These are phyloP conservation scores for Apostichopus japonicus DNA, from an alignment of 35 echinoderm and acorn worm genomes.

Conservation along the genomic window DNA sequence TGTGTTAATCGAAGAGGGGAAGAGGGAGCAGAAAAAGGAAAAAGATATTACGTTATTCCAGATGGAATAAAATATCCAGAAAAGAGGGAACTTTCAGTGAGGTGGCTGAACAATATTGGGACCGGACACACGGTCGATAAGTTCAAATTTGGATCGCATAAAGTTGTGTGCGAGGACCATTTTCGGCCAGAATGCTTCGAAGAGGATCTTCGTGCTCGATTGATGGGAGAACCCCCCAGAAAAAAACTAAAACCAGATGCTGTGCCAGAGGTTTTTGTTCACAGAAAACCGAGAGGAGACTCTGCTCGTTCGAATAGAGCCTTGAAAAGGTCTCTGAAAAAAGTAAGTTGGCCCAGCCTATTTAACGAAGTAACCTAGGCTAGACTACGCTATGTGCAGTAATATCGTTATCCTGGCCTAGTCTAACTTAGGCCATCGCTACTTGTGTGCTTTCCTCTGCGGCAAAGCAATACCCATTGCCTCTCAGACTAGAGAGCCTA, in stretches of 20 bases:
- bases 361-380: no score
- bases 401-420: no score
- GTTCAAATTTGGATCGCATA: not conserved
- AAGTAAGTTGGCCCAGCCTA: not conserved
- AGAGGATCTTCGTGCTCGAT: not conserved
- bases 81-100: not conserved
- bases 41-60: not conserved
- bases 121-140: not conserved
- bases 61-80: not conserved
- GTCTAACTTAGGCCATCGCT: no score
- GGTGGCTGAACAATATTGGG: not conserved
- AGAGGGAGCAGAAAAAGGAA: not conserved
- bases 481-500: no score
- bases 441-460: no score
- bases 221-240: not conserved
- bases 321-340: not conserved
- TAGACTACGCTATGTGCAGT: no score
- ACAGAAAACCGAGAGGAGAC: not conserved
- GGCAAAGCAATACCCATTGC: no score
- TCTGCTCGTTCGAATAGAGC: not conserved
- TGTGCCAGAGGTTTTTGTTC: not conserved
- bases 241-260: not conserved
- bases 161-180: not conserved
- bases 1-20: not conserved
- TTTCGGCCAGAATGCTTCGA: not conserved